phyloP scores from a whole-genome alignment of 2,113 vertebrate species.

The Drymodes brunneopygia region DNA sequence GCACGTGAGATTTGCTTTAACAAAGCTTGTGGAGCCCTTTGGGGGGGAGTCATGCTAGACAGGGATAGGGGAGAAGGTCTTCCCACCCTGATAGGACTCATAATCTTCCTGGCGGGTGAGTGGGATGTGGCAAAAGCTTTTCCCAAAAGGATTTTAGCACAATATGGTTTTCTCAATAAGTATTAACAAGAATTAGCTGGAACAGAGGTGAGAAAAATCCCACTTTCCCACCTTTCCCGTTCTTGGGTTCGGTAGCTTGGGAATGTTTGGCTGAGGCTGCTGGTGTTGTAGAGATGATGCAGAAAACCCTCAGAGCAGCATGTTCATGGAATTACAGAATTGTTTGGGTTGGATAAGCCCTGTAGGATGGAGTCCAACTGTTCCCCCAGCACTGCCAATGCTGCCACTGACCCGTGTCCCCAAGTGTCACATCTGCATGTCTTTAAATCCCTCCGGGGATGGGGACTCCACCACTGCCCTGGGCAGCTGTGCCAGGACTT shows the following conservation, averaged over 20 bases:
- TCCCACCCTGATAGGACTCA: background rate
- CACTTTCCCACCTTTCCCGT: background rate
- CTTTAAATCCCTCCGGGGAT: background rate
- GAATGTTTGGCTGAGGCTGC: background rate
- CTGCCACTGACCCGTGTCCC: background rate
- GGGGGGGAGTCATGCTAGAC: background rate
- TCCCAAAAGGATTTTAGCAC: background rate
- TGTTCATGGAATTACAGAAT: background rate
- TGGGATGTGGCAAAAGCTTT: background rate
- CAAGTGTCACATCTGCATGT: background rate
- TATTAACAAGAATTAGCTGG: background rate
- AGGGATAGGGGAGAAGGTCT: background rate
- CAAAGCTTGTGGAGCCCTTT: rapidly evolving
- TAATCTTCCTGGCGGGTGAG: background rate
- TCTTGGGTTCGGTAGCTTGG: background rate
- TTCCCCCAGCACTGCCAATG: background rate
- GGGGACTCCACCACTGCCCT: no score
- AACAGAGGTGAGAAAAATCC: slow-evolving; percentile 9
- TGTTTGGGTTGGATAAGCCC: background rate
- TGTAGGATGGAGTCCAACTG: background rate
- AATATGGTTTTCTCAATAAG: background rate
- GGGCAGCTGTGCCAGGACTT: background rate
- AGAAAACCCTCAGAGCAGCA: background rate
- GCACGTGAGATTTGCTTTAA: background rate
- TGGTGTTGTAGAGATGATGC: background rate